Base-by-base conservation (phyloP, 2,113 vertebrate species). In the Chloropsis cyanopogon region DNA sequence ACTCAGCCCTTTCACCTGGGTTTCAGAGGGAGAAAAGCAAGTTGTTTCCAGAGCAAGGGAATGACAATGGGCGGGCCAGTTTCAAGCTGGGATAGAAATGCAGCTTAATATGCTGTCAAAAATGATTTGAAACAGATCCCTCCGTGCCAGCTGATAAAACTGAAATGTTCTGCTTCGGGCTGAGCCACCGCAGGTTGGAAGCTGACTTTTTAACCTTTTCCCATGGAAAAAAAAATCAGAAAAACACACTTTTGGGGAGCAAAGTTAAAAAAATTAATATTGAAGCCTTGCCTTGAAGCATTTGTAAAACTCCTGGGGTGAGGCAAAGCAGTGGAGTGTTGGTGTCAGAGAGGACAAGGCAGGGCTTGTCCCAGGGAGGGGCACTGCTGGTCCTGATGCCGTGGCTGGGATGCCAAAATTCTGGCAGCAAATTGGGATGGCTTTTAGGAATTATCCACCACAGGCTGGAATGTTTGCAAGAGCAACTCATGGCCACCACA, bases 71-170 rank as follows among this genome's bases (percentile, higher is more conserved):
- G 69, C 31, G 41, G 53, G 47, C 37, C 35, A 69, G 33, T 12
- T 80, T 84, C 75, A 92, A 88, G 50, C 70, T 72, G 82, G 79
- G 66, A 52, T 60, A 90, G 71, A 93, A 94, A 86, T 73, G 42
- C 35, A 90, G 52, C 35, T 86, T 88, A 93, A 92, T 94, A 86
- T 25, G 61, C 59, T 92, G 82, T 92, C 88, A 90, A 63, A 93
- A 82, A 86, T 81, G 6, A 94, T 88, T 92, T 90, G 86, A 93
- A 96, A 92, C 76, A 90, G 88, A 88, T 25, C 23, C 69, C 19
- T 61, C 16, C 21, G 1, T 70, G 52, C 68, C 86, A 93, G 50
- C 77, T 90, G 94, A 86, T 92, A 92, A 93, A 95, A 90, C 44
- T 75, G 72, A 94, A 92, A 92, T 23, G 52, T 77, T 72, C 71